A percentile compares a stretch with the other conserved stretches of the same genome.
Conservation (phyloP, 1,140 invertebrate species). For the Conus ventricosus region DNA sequence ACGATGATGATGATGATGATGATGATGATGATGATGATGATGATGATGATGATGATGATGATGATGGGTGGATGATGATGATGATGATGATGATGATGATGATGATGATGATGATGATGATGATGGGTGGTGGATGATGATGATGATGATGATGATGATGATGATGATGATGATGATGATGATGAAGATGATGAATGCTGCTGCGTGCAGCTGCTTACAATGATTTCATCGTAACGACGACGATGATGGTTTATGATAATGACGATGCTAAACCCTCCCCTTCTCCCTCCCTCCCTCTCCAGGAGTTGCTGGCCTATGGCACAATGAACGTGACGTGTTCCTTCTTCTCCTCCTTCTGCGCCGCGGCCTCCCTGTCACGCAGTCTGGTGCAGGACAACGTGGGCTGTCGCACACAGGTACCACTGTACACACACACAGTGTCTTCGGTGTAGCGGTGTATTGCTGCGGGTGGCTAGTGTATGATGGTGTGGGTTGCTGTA, state of each 20-base stretch:
- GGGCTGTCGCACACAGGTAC: constrained; percentile 48
- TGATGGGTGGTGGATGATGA: no score
- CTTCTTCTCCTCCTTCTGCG: constrained; percentile 49
- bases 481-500: neutral
- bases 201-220: no score
- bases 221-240: no score
- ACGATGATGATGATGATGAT: no score
- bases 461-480: neutral
- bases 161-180: neutral
- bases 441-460: neutral
- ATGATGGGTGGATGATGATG: no score
- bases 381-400: constrained; percentile 48
- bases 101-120: no score
- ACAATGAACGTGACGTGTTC: constrained; percentile 66
- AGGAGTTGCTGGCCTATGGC: constrained; percentile 79
- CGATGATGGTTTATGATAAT: no score
- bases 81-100: no score
- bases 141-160: no score
- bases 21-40: neutral
- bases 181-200: neutral
- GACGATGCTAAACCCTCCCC: no score
- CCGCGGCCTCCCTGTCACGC: constrained; percentile 40
- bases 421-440: neutral
- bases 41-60: no score
- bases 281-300: neutral